phyloP scores from a whole-genome alignment of 2,888 invertebrate species.

The Caenorhabditis becei region DNA sequence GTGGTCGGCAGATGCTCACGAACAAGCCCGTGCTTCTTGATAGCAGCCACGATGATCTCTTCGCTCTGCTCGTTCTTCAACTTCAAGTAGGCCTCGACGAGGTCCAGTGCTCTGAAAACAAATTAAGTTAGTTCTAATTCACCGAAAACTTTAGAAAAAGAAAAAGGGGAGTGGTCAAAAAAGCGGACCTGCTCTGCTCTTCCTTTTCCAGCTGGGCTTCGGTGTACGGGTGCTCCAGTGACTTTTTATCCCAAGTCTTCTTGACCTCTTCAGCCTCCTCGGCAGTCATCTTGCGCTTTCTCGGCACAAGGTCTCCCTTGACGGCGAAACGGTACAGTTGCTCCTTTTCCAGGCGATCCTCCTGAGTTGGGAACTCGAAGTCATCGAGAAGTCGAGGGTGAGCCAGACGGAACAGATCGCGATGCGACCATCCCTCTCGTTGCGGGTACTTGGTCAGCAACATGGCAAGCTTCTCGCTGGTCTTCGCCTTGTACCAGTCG shows the following conservation, averaged over 20 bases:
- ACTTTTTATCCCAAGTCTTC: conserved; percentile 18
- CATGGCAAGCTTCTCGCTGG: conserved; percentile 86
- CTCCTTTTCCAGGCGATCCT: conserved; percentile 69
- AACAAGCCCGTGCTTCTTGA: conserved; percentile 83
- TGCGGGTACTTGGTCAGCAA: conserved; percentile 86
- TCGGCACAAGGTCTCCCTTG: conserved; percentile 58
- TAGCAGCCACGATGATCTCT: conserved; percentile 56
- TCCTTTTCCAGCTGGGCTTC: conserved; percentile 62
- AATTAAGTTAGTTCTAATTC: neutral
- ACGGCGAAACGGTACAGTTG: conserved; percentile 75
- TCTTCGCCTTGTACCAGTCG: conserved; percentile 85
- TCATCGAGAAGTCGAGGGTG: conserved; percentile 68
- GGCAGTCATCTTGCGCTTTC: conserved; percentile 21
- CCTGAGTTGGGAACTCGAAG: conserved; percentile 5
- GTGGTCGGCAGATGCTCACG: conserved; percentile 87
- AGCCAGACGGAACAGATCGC: conserved; percentile 85
- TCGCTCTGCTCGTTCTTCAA: conserved; percentile 64
- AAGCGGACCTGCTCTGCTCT: conserved; percentile 62
- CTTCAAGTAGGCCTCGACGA: conserved; percentile 69
- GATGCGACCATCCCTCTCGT: conserved; percentile 87
- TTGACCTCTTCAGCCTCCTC: conserved; percentile 16
- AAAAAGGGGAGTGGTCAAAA: conserved; percentile 39
- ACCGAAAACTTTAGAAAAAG: neutral
- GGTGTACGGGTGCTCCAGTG: conserved; percentile 29
- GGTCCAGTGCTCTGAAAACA: conserved; percentile 62